These are phyloP conservation scores for Dicyrtomina minuta DNA, from an alignment of 2,888 invertebrate species.

Conservation along the genomic window DNA sequence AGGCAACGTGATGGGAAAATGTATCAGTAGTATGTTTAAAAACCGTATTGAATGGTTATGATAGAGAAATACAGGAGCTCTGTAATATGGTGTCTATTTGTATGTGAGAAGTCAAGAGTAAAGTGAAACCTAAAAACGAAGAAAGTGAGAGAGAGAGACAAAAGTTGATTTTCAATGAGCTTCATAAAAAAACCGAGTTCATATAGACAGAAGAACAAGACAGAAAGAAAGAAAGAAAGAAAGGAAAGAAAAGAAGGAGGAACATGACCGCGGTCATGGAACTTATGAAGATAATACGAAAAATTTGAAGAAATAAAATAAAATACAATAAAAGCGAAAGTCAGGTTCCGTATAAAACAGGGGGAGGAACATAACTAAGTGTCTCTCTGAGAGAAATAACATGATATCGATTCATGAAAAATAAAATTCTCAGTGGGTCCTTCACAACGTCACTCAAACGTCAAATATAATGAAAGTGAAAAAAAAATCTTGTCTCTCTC, in stretches of 20 bases:
- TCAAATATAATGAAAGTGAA: constrained; percentile 34
- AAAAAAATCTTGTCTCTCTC: constrained; percentile 38
- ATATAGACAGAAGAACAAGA: background rate
- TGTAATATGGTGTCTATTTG: no score
- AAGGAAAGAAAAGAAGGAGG: no score
- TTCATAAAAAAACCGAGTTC: background rate
- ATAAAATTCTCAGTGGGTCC: constrained; percentile 36
- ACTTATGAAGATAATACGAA: background rate
- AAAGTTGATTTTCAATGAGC: constrained; percentile 31
- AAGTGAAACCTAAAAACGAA: background rate
- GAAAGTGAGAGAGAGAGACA: constrained; percentile 10
- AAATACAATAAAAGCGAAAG: background rate
- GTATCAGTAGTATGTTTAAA: no score
- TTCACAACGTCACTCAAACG: constrained; percentile 35
- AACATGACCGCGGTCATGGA: no score
- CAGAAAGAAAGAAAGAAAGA: constrained; percentile 4
- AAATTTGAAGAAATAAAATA: constrained; percentile 5
- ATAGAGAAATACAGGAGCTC: no score
- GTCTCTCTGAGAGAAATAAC: background rate
- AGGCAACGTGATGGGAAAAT: no score
- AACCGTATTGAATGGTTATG: no score
- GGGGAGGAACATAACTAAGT: background rate
- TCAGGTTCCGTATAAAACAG: background rate
- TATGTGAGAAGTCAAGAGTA: background rate
- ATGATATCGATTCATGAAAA: constrained; percentile 33